Percentiles rank a stretch among this genome's conserved stretches.
Evolutionary conservation across 30 jellyfish, hydroid and myxozoan species (phyloP).

Genomic region (Phacellophora camtschatica): DNA sequence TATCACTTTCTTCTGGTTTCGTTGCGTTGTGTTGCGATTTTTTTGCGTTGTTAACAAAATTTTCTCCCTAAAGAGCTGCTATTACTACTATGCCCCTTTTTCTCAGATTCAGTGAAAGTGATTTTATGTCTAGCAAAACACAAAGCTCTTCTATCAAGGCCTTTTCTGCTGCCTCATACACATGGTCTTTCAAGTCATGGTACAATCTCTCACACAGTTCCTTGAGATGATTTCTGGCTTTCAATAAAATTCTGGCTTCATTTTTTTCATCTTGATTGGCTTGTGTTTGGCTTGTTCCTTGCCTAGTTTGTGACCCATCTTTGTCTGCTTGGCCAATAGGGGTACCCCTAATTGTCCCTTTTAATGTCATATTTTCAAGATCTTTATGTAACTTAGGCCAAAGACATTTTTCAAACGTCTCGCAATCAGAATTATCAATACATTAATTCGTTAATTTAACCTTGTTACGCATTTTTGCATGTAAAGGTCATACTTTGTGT

Average conservation of each 20-base stretch:
- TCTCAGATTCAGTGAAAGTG: not conserved
- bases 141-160: not conserved
- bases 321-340: not conserved
- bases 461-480: not conserved
- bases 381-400: conserved; percentile 19
- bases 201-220: not conserved
- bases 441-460: not conserved
- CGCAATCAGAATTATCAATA: not conserved
- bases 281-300: not conserved
- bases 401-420: not conserved
- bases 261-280: not conserved
- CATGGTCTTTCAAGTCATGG: conserved; percentile 3
- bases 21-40: not conserved
- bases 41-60: conserved; percentile 1
- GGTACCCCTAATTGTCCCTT: not conserved
- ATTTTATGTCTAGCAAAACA: not conserved
- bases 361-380: not conserved
- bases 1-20: no score
- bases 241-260: not conserved
- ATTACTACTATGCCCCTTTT: not conserved
- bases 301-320: not conserved
- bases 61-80: conserved; percentile 4
- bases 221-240: not conserved
- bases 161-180: not conserved
- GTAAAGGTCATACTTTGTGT: not conserved